Percentiles rank a stretch among this genome's conserved stretches.
Evolutionary conservation across 2,888 invertebrate genomes (phyloP).

Genomic region (Tetragonisca angustula): DNA sequence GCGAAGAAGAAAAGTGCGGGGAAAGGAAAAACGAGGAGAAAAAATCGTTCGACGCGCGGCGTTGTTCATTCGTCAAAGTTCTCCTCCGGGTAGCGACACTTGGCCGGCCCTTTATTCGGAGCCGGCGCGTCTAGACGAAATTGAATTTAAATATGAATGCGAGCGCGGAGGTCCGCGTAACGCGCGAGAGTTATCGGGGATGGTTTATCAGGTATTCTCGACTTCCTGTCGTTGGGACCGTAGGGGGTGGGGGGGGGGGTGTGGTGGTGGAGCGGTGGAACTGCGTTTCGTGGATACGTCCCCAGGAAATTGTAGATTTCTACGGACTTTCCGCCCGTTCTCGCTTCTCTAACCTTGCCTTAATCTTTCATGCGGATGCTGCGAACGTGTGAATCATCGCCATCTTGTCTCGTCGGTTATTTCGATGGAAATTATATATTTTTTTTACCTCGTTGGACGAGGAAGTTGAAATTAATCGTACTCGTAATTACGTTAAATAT

Average conservation of each 20-base stretch:
- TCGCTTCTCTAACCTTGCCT: background rate
- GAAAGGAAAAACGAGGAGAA: background rate
- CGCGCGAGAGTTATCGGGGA: conserved; percentile 61
- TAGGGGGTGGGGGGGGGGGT: too few species aligned
- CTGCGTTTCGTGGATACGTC: background rate
- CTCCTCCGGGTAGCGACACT: conserved; percentile 48
- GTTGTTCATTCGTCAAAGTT: conserved; percentile 61
- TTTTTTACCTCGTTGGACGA: too few species aligned
- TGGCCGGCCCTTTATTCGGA: conserved; percentile 64
- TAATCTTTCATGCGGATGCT: background rate
- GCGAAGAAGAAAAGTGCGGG: background rate
- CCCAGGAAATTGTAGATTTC: conserved; percentile 15
- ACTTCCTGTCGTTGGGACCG: conserved; percentile 18
- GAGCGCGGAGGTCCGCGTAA: conserved; percentile 59
- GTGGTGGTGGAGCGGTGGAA: too few species aligned
- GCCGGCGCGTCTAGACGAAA: conserved; percentile 71
- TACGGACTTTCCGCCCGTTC: background rate
- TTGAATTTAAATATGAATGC: conserved; percentile 78
- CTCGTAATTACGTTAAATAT: too few species aligned
- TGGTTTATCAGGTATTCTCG: conserved; percentile 54
- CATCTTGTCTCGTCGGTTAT: too few species aligned
- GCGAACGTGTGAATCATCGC: background rate
- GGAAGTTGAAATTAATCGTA: too few species aligned
- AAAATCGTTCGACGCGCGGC: conserved; percentile 26
- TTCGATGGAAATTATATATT: too few species aligned